Conservation (phyloP, 2,888 invertebrate genomes). For the Eulithis prunata region DNA sequence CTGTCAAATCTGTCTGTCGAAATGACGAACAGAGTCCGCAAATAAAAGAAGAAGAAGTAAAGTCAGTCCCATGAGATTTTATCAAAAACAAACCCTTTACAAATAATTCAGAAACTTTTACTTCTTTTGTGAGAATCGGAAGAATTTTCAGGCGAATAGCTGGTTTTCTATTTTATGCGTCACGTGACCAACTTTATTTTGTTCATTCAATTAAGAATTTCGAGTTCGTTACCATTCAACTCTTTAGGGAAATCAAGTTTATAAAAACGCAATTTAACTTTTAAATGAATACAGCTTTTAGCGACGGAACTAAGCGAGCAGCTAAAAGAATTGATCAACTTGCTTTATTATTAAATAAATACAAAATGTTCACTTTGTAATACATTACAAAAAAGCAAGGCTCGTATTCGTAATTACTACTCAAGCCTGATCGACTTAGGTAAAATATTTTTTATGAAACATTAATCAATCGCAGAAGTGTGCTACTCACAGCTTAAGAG, state of each 20-base stretch:
- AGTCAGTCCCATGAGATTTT: too few species aligned
- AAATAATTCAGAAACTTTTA: background rate
- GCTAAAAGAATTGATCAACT: constrained; percentile 17
- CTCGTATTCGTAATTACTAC: too few species aligned
- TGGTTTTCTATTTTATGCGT: background rate
- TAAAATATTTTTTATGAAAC: too few species aligned
- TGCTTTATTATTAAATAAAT: background rate
- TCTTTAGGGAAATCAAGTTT: constrained; percentile 37
- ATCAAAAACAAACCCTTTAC: too few species aligned
- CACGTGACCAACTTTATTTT: constrained; percentile 18
- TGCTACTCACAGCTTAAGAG: too few species aligned
- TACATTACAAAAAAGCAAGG: background rate
- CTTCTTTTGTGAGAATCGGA: background rate
- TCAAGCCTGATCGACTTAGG: too few species aligned
- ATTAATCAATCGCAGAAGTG: too few species aligned
- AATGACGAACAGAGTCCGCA: too few species aligned
- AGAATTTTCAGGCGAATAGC: background rate
- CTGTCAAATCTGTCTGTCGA: too few species aligned
- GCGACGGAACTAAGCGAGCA: constrained; percentile 18
- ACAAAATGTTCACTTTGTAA: background rate
- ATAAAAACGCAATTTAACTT: constrained; percentile 31
- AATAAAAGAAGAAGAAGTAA: too few species aligned
- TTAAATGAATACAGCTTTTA: constrained; percentile 23
- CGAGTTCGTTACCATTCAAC: constrained; percentile 27
- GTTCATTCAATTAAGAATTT: constrained; percentile 26